These are phyloP conservation scores for Pseudomyrmex flavicornis DNA, from an alignment of 1,140 invertebrate species.

Conservation along the genomic window DNA sequence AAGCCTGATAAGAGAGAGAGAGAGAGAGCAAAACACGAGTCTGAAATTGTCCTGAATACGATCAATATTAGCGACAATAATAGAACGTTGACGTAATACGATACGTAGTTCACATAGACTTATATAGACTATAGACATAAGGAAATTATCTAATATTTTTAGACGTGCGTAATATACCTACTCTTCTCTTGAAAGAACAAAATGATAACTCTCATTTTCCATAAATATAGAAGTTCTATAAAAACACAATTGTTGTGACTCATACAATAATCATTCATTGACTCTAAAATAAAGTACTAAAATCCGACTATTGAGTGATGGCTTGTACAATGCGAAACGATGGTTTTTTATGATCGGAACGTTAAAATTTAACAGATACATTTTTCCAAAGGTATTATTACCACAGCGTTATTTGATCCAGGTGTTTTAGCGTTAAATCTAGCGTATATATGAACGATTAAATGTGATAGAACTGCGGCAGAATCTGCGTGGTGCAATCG, in stretches of 20 bases:
- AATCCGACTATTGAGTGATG: not conserved
- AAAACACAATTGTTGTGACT: not conserved
- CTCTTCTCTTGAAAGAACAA: no score
- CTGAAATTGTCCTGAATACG: not conserved
- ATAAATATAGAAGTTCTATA: not conserved
- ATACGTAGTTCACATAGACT: constrained; percentile 12
- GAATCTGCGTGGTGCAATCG: constrained; percentile 41
- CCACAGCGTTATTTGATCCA: not conserved
- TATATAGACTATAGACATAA: no score
- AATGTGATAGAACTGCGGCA: constrained; percentile 26
- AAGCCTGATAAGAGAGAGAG: not conserved
- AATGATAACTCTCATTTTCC: no score
- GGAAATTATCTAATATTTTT: constrained; percentile 32
- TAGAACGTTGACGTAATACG: constrained; percentile 55
- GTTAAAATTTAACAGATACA: constrained; percentile 6
- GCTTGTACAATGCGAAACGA: not conserved
- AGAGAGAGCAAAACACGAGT: not conserved
- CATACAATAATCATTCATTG: not conserved
- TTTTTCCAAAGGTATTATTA: not conserved
- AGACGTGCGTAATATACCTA: not conserved
- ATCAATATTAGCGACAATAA: constrained; percentile 62
- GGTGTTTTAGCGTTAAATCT: not conserved
- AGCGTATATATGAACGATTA: constrained; percentile 51
- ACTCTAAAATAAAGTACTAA: not conserved
- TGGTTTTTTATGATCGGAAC: constrained; percentile 7